Base-by-base conservation (phyloP, 2,888 invertebrate genomes). In the Trypoxylon attenuatum region DNA sequence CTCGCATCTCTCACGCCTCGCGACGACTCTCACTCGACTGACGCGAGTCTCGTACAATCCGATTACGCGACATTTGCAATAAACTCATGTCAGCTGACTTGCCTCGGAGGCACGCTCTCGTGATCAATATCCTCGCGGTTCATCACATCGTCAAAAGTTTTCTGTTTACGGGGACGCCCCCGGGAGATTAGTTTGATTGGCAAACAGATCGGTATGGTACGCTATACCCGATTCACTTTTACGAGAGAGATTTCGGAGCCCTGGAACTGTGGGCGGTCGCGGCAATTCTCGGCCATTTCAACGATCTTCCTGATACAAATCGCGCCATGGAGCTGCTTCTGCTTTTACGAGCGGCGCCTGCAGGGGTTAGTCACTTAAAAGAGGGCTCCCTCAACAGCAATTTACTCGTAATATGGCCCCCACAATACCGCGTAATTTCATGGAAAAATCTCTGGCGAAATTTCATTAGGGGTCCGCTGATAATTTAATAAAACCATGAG, bases 281-380 rank as follows among this genome's bases (percentile, higher is more conserved):
- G n/a, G n/a, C n/a, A n/a, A n/a, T n/a, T n/a, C n/a, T 16, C 53
- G 25, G 27, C 33, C 43, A 45, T 56, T 47, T 51, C 46, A 27
- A 6, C 42, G 43, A 22, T 29, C 57, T n/a, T n/a, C n/a, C n/a
- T n/a, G 56, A 71, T 60, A 69, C 61, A 51, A 73, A 73, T 69
- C 63, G 45, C 43, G 54, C 42, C 51, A 25, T 54, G 43, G 3
- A 46, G 21, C 54, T 27, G 50, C 43, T 61, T 10, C 23, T 10
- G 52, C 69, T 60, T 76, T 74, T 79, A 77, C 70, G 75, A 69
- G 47, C n/a, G n/a, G n/a, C n/a, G n/a, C n/a, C n/a, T n/a, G 60
- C 10, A 27, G 41, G 23, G 23, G 25, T 50, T 16, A 23, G 42
- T 56, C 49, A 21, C 54, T 63, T 46, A 54, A 50, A 57, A 46